Evolutionary conservation across 2,888 invertebrate genomes (phyloP), one percentile per base, ranked within the genome.

Genomic region (Penaeus monodon): DNA sequence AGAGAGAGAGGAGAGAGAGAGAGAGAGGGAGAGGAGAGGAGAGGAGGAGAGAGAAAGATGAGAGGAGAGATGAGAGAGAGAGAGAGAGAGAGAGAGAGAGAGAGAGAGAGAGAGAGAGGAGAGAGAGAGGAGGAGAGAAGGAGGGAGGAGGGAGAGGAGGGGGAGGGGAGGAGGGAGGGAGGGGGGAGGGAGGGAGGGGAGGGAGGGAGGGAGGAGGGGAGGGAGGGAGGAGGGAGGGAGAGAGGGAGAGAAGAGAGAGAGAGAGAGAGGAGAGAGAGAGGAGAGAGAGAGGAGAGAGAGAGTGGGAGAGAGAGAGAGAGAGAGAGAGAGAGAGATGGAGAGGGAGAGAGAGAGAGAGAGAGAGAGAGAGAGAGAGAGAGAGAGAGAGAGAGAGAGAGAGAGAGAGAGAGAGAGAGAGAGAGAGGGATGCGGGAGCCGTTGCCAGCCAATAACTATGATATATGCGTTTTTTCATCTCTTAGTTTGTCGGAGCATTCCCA

Each of bases 321-420:
- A 27, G 29, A 73, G 73, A 73, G 73, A 73, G 73, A 73, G 73
- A 73, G 73, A 73, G 73, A 73, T 29, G 29, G 73, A 73, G 73
- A 73, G 73, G 27, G 73, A 73, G 73, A 73, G 73, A 73, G 73
- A 73, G 73, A 73, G 73, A 73, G 73, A 73, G 73, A 22, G 27
- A n/a, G 29, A 27, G 68, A 68, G 24, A 24, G n/a, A 68, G 24
- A 68, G 12, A 14, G 49, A 12, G 10, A 57, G 57, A 20, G 4
- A 57, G 20, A 20, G 20, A 20, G 57, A 57, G 57, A 20, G 57
- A 57, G 20, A 17, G 57, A 20, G 57, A 49, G 10, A 57, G 57
- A 57, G 57, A 57, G 17, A 57, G 57, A 57, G 57, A 57, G 57
- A 57, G 57, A 57, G 57, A 57, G 14, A 20, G 57, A 20, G 57